Evolutionary conservation across 2,888 invertebrate genomes (phyloP).

Genomic region (Keiferia lycopersicella): DNA sequence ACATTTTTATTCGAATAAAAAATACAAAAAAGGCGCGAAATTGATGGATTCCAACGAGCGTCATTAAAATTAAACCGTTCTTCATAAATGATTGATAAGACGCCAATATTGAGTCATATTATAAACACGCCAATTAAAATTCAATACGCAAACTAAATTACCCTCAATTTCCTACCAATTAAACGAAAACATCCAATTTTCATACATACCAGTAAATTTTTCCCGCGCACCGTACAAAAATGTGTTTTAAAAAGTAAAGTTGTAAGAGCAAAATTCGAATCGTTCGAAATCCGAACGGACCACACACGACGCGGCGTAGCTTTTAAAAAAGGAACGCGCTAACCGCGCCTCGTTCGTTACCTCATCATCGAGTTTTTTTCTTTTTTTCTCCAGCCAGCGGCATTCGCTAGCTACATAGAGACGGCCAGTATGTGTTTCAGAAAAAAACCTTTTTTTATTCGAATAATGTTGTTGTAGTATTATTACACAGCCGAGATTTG

Average conservation of each 20-base stretch:
- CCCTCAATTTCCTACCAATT: slow-evolving; percentile 62
- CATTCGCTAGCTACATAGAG: slow-evolving; percentile 71
- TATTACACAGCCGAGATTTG: slow-evolving; percentile 52
- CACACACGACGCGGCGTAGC: slow-evolving; percentile 73
- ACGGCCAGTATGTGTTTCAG: slow-evolving; percentile 49
- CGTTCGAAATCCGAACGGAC: slow-evolving; percentile 48
- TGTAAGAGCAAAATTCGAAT: slow-evolving; percentile 34
- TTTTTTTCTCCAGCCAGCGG: slow-evolving; percentile 62
- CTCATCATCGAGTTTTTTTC: slow-evolving; percentile 74
- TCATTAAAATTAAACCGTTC: slow-evolving; percentile 8
- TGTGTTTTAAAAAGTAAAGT: slow-evolving; percentile 31
- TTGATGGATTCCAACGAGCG: neutral
- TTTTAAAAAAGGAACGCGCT: slow-evolving; percentile 78
- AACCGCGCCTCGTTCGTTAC: slow-evolving; percentile 79
- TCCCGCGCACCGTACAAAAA: slow-evolving; percentile 26
- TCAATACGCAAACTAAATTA: slow-evolving; percentile 48
- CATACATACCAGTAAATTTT: slow-evolving; percentile 45
- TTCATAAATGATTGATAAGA: slow-evolving; percentile 26
- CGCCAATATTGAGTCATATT: slow-evolving; percentile 49
- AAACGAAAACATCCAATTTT: slow-evolving; percentile 54
- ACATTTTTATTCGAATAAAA: neutral
- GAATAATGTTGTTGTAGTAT: slow-evolving; percentile 69
- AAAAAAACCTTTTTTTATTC: slow-evolving; percentile 47
- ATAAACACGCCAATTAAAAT: slow-evolving; percentile 45
- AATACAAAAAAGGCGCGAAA: slow-evolving; percentile 8